Base-by-base conservation (phyloP, 2,113 vertebrate species). In the Serilophus lunatus region DNA sequence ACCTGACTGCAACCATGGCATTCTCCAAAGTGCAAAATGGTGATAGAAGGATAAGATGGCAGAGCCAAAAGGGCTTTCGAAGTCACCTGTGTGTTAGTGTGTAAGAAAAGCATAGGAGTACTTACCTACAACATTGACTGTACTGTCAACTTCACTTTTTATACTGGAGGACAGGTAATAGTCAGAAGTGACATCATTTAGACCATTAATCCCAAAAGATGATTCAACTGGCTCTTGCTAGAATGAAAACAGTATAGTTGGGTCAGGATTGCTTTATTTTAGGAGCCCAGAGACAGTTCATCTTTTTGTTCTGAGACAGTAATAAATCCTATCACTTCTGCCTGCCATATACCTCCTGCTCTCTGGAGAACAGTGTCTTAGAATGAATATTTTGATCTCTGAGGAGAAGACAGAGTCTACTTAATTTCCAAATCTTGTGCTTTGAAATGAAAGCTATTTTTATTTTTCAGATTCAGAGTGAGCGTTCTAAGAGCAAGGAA, bases 151-250 rank as follows among this genome's bases (percentile, higher is more conserved):
- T 97, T 98, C 98, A 91, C 89, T 93, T 98, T 98, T 98, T 98
- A 98, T 97, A 96, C 96, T 95, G 93, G 98, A 97, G 96, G 96
- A 83, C 95, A 98, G 96, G 94, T 97, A 96, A 84, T 96, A 98
- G 80, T 98, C 97, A 69, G 98, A 94, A 97, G 98, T 92, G 87
- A 97, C 94, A 93, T 97, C 97, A 95, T 95, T 98, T 95, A 97
- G 93, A 91, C 98, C 98, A 95, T 98, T 98, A 96, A 98, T 97
- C 87, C 97, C 97, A 94, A 98, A 96, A 92, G 97, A 98, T 92
- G 98, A 98, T 95, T 98, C 98, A 92, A 98, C 97, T 96, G 98
- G 98, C 95, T 98, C 98, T 98, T 98, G 98, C 98, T 98, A 97
- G 95, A 97, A 97, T 96, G 95, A 94, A 97, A 98, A 95, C 76